These are phyloP conservation scores for Artibeus jamaicensis DNA, from an alignment of 2,797 vertebrate genomes.

Conservation along the genomic window DNA sequence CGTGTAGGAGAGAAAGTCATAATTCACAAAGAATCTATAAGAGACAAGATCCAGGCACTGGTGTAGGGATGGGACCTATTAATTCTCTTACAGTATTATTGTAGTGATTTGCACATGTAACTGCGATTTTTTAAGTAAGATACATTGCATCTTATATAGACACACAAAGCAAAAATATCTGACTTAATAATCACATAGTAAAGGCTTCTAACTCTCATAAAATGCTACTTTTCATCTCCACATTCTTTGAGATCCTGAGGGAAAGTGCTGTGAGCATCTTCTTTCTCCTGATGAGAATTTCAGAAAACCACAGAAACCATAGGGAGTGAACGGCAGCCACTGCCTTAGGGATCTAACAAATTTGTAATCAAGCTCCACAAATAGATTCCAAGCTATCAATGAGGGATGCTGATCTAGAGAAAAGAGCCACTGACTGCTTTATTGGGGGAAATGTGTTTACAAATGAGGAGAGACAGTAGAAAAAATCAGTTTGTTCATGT, in stretches of 20 bases:
- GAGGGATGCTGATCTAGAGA: background rate
- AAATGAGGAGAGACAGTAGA: background rate
- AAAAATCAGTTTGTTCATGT: background rate
- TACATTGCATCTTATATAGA: background rate
- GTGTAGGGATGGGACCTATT: background rate
- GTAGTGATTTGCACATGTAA: background rate
- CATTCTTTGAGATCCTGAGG: background rate
- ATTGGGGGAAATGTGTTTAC: background rate
- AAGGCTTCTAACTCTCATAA: background rate
- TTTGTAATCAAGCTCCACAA: background rate
- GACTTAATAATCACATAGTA: background rate
- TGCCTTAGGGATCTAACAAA: background rate
- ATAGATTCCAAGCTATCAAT: background rate
- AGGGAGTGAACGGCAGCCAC: background rate
- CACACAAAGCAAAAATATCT: background rate
- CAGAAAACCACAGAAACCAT: background rate
- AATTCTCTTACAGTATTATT: background rate
- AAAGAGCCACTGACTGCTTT: background rate
- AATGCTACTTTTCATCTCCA: background rate
- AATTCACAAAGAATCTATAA: background rate
- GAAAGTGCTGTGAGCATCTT: background rate
- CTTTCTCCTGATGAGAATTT: background rate
- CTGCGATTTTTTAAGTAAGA: background rate
- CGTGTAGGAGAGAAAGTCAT: background rate
- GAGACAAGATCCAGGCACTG: background rate